Evolutionary conservation across 2,888 invertebrate genomes (phyloP).

Genomic region (Thyatira batis): DNA sequence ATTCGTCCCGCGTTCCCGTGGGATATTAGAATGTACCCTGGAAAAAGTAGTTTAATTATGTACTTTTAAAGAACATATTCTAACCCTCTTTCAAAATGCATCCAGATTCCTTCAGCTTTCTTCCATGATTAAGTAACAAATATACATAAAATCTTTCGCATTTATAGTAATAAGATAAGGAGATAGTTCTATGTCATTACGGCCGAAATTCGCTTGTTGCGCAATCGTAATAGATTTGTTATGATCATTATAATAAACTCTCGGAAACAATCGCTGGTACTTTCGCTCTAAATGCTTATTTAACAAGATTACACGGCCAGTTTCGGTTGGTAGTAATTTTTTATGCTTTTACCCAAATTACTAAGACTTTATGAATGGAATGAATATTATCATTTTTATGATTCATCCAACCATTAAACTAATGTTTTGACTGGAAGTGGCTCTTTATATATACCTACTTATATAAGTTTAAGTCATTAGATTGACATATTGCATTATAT

Average conservation of each 20-base stretch:
- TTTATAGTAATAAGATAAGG: background rate
- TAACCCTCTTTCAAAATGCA: too few species aligned
- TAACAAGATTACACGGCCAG: conserved; percentile 7
- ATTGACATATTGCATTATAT: too few species aligned
- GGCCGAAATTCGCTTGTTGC: background rate
- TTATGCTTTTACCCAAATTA: background rate
- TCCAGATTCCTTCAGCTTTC: too few species aligned
- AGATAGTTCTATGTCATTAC: background rate
- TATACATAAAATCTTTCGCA: background rate
- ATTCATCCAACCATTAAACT: conserved; percentile 1
- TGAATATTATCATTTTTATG: background rate
- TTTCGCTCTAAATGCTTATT: conserved; percentile 15
- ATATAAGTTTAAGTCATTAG: too few species aligned
- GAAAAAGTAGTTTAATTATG: too few species aligned
- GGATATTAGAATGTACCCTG: too few species aligned
- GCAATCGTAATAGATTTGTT: background rate
- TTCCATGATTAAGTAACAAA: too few species aligned
- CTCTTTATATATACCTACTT: too few species aligned
- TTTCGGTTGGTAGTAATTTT: background rate
- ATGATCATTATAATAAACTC: background rate
- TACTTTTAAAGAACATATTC: too few species aligned
- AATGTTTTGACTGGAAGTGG: background rate
- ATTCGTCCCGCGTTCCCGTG: too few species aligned
- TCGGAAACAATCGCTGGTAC: conserved; percentile 5
- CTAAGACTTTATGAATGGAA: background rate